phyloP scores from a whole-genome alignment of 2,113 vertebrate genomes.

The Ictidomys tridecemlineatus region DNA sequence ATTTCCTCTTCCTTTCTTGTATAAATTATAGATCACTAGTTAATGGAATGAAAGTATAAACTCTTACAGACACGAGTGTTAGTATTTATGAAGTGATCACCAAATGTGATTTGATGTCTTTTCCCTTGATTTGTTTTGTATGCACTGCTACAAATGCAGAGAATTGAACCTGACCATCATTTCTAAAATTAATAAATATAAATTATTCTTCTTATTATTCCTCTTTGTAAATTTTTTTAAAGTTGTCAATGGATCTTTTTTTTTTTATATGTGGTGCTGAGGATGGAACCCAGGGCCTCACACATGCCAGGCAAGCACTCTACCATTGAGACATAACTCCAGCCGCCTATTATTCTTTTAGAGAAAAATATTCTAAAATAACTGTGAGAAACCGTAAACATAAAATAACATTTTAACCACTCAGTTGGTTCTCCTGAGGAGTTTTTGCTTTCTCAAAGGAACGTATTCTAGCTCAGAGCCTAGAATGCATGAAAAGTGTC shows the following conservation, averaged over 20 bases:
- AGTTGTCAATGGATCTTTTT: no score
- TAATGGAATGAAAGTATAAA: not conserved
- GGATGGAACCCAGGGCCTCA: no score
- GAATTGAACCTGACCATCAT: not conserved
- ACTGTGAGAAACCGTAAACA: not conserved
- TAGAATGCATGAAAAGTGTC: not conserved
- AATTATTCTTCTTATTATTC: not conserved
- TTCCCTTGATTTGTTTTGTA: not conserved
- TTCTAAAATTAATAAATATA: not conserved
- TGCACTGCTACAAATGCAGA: not conserved
- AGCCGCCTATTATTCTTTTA: not conserved
- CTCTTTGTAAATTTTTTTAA: no score
- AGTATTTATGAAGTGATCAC: not conserved
- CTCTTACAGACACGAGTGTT: not conserved
- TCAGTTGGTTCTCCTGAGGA: not conserved
- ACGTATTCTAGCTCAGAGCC: not conserved
- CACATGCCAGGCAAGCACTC: no score
- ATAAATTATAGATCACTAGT: not conserved
- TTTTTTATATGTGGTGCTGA: no score
- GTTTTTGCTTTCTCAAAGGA: not conserved
- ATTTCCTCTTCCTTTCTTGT: not conserved
- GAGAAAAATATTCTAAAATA: not conserved
- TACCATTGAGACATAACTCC: no score
- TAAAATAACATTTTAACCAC: not conserved
- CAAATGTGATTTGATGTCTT: not conserved